Evolutionary conservation across 2,113 vertebrate genomes (phyloP).

Genomic region (Archilochus colubris): DNA sequence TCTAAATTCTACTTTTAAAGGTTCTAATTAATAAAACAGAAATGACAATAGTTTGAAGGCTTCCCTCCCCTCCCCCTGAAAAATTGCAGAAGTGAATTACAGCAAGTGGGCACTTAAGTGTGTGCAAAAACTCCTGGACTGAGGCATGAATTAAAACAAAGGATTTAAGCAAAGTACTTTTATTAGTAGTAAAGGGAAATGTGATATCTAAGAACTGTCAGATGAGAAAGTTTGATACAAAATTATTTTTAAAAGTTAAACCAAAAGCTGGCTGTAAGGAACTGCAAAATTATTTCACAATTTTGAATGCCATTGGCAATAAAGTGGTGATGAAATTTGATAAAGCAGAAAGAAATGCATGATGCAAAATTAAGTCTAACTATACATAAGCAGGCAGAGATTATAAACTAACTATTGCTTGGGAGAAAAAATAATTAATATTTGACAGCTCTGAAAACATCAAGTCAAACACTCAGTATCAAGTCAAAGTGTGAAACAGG

Average conservation of each 20-base stretch:
- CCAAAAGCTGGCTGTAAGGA: slow-evolving; percentile 32
- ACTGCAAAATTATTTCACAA: slow-evolving; percentile 41
- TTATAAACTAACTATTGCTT: slow-evolving; percentile 30
- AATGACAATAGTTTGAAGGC: background rate
- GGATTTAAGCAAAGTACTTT: slow-evolving; percentile 63
- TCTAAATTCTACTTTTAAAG: background rate
- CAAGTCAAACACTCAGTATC: slow-evolving; percentile 23
- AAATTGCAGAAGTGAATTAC: background rate
- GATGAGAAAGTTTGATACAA: slow-evolving; percentile 61
- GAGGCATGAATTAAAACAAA: slow-evolving; percentile 58
- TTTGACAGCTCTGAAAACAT: slow-evolving; percentile 29
- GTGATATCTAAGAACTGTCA: slow-evolving; percentile 51
- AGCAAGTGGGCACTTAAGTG: background rate
- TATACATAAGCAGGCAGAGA: background rate
- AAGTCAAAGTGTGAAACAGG: slow-evolving; percentile 31
- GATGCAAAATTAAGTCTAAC: background rate
- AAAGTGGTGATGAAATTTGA: background rate
- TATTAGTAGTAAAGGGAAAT: slow-evolving; percentile 67
- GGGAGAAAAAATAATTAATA: background rate
- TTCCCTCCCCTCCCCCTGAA: background rate
- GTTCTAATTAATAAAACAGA: slow-evolving; percentile 20
- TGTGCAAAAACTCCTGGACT: background rate
- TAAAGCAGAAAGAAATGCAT: slow-evolving; percentile 22
- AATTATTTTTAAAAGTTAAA: slow-evolving; percentile 56
- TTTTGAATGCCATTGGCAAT: slow-evolving; percentile 9